Evolutionary conservation across 2,888 invertebrate genomes (phyloP).

Genomic region (Limnephilus rhombicus): DNA sequence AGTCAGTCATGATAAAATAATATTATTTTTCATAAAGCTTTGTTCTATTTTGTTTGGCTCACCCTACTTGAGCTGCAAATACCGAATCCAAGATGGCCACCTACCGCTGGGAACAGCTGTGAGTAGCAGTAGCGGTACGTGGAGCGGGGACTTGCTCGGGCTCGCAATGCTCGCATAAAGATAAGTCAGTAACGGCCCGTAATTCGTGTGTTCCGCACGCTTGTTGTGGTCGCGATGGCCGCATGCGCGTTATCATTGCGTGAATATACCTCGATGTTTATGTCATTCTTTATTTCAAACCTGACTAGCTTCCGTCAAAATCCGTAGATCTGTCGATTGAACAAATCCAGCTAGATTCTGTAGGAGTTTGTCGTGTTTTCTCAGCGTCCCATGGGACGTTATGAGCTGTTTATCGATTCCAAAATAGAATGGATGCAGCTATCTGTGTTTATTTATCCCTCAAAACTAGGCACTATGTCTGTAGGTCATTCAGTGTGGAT

Average conservation of each 20-base stretch:
- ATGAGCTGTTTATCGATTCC: conserved; percentile 60
- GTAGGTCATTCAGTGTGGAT: conserved; percentile 52
- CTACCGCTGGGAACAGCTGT: conserved; percentile 63
- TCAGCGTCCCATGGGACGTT: conserved; percentile 36
- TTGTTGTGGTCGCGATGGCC: conserved; percentile 49
- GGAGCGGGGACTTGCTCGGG: conserved; percentile 24
- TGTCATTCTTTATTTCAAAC: conserved; percentile 50
- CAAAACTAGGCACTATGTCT: conserved; percentile 56
- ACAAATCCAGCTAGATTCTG: conserved; percentile 16
- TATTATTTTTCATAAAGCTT: no score
- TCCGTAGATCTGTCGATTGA: background rate
- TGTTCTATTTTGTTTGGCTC: background rate
- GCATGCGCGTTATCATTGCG: conserved; percentile 59
- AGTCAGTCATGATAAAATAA: no score
- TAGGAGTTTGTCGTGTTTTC: conserved; percentile 46
- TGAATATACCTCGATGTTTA: conserved; percentile 56
- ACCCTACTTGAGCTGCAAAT: conserved; percentile 47
- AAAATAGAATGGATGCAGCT: conserved; percentile 59
- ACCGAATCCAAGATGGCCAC: conserved; percentile 61
- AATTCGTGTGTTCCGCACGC: conserved; percentile 47
- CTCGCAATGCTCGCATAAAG: conserved; percentile 41
- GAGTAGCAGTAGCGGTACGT: conserved; percentile 28
- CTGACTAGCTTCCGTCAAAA: background rate
- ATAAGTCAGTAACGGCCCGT: conserved; percentile 57
- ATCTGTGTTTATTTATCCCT: conserved; percentile 56